Evolutionary conservation across 2,888 invertebrate species (phyloP).

Genomic region (Tiliacea aurago): DNA sequence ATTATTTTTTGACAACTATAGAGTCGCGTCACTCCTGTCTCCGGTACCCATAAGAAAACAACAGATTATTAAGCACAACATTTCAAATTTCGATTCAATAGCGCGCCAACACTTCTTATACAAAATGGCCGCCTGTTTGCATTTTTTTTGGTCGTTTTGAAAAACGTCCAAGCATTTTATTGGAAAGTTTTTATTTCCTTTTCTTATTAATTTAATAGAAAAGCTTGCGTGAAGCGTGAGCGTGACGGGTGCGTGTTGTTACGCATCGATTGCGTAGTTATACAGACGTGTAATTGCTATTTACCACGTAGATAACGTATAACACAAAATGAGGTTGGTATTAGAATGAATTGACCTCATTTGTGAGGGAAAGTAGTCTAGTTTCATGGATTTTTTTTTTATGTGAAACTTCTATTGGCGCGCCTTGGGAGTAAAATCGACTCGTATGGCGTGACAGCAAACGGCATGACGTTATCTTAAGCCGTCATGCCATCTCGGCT

Average conservation of each 20-base stretch:
- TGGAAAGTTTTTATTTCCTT: constrained; percentile 48
- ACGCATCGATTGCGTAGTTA: constrained; percentile 59
- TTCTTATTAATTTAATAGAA: constrained; percentile 39
- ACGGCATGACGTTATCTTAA: too few relatives aligned
- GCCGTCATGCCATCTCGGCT: too few relatives aligned
- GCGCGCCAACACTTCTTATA: not conserved
- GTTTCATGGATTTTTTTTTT: not conserved
- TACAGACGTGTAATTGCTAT: constrained; percentile 59
- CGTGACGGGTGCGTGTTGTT: constrained; percentile 63
- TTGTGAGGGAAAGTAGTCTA: constrained; percentile 36
- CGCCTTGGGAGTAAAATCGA: too few relatives aligned
- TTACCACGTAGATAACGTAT: constrained; percentile 55
- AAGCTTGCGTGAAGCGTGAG: constrained; percentile 57
- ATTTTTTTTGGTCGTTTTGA: constrained; percentile 42
- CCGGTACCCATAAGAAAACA: not conserved
- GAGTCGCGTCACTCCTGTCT: too few relatives aligned
- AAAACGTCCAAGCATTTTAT: constrained; percentile 52
- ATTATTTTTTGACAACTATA: too few relatives aligned
- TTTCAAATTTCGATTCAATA: constrained; percentile 38
- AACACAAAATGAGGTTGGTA: constrained; percentile 57
- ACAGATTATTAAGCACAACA: not conserved
- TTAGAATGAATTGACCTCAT: constrained; percentile 54
- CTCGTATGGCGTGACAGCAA: too few relatives aligned
- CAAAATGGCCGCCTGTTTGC: constrained; percentile 19
- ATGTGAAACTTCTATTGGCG: not conserved